phyloP scores from a whole-genome alignment of 1,140 invertebrate genomes.

The Notospermus geniculatus region DNA sequence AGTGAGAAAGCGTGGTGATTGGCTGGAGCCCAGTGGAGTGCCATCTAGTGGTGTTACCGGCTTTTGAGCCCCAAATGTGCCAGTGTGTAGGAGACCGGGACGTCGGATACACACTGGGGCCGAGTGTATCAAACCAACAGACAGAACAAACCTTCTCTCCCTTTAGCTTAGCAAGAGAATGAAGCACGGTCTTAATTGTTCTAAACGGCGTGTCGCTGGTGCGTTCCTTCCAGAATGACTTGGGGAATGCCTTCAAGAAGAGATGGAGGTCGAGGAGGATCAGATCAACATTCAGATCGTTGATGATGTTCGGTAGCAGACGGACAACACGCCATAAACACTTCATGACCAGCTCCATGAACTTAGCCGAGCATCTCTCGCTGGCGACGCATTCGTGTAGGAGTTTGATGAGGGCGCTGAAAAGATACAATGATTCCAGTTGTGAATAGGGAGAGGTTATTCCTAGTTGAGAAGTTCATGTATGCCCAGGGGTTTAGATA shows the following conservation, averaged over 20 bases:
- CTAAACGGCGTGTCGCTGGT: slow-evolving; percentile 75
- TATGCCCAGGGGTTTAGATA: too few species aligned
- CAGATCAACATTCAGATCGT: slow-evolving; percentile 74
- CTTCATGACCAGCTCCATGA: slow-evolving; percentile 80
- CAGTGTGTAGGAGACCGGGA: too few species aligned
- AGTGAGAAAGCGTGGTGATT: too few species aligned
- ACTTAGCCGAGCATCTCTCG: slow-evolving; percentile 66
- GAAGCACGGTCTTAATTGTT: slow-evolving; percentile 88
- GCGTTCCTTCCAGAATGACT: slow-evolving; percentile 73
- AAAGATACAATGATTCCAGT: slow-evolving; percentile 30
- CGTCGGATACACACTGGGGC: too few species aligned
- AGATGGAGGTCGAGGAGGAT: slow-evolving; percentile 80
- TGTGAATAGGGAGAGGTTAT: too few species aligned
- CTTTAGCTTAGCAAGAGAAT: slow-evolving; percentile 68
- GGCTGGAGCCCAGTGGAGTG: too few species aligned
- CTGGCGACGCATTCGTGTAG: slow-evolving; percentile 71
- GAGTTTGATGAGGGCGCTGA: slow-evolving; percentile 72
- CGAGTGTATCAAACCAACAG: not conserved
- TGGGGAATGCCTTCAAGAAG: slow-evolving; percentile 82
- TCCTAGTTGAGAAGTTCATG: too few species aligned
- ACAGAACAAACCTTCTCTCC: slow-evolving; percentile 51
- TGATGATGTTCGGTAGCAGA: slow-evolving; percentile 71
- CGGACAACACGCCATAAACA: slow-evolving; percentile 85
- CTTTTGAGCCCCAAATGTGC: too few species aligned
- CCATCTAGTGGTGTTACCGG: too few species aligned